Evolutionary conservation across 1,140 invertebrate species (phyloP), one percentile per base, ranked within the genome.

Genomic region (Halesus radiatus): DNA sequence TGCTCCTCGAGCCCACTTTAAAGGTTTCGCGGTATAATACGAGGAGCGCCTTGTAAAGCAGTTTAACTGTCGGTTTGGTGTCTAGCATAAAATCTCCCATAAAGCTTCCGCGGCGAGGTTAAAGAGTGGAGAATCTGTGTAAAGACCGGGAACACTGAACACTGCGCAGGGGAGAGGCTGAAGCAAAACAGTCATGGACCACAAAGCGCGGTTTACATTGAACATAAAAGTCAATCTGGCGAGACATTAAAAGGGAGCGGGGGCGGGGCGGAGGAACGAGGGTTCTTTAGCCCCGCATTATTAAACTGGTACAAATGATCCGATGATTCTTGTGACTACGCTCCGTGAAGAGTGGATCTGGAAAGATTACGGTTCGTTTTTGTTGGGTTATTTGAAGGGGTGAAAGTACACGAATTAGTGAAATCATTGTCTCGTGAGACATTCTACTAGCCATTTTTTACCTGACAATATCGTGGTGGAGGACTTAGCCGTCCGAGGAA

Each of bases 201-300:
- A 60, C 56, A 76, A 37, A 76, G 56, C 74, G 54, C 74, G 56
- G 74, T 54, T 76, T 45, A 62, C 32, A 54, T 45, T 76, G 74
- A 26, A 53, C 52, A 54, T 74, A 54, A 74, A 74, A 74, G 70
- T 74, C 53, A 74, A 54, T 56, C 70, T 74, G 70, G 70, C 70
- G 70, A 22, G 52, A 74, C 70, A 22, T n/a, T 13, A 29, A 18
- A 22, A 52, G 70, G 22, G 50, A 18, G 23, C 10, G 70, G 53
- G 70, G 16, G 29, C 5, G 13, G 5, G 3, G 5, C 2, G 26
- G 5, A 16, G 29, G 60, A 16, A 16, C 7, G 64, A 70, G 66
- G 66, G 45, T 70, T 70, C 66, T 37, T 70, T 70, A 70, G 70
- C 70, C 52, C 53, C 70, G 70, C 70, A 74, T 56, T 54, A 74